Evolutionary conservation across 2,797 vertebrate species (phyloP).

Genomic region (Phrynocephalus vlangalii): DNA sequence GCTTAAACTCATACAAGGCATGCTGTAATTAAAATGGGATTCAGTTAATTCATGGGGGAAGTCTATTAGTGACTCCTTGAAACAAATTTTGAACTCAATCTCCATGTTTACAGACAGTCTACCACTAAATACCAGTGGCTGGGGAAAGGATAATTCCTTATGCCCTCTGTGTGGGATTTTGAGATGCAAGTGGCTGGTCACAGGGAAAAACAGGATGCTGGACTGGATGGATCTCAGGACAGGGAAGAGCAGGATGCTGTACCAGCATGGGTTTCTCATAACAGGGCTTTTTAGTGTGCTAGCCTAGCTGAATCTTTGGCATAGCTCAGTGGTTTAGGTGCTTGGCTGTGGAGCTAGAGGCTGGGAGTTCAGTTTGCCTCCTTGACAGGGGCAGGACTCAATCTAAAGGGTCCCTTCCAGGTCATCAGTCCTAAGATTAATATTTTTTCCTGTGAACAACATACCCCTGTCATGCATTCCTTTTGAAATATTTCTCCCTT

Average conservation of each 20-base stretch:
- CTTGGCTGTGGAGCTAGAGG: too few relatives aligned
- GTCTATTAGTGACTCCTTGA: neutral
- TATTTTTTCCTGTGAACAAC: neutral
- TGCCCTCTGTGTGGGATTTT: neutral
- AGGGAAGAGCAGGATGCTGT: too few relatives aligned
- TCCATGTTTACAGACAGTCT: neutral
- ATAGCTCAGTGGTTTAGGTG: too few relatives aligned
- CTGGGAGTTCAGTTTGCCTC: too few relatives aligned
- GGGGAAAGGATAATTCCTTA: neutral
- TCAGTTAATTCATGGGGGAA: neutral
- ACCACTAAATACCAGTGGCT: neutral
- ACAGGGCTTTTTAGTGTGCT: neutral
- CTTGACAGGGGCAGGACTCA: too few relatives aligned
- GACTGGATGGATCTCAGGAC: neutral
- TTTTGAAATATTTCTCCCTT: neutral
- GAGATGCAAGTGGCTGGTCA: neutral
- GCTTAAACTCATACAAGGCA: neutral
- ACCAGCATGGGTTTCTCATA: neutral
- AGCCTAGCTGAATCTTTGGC: neutral
- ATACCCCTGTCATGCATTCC: neutral
- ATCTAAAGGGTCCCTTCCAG: too few relatives aligned
- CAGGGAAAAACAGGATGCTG: neutral
- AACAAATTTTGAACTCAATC: neutral
- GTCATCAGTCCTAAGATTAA: too few relatives aligned
- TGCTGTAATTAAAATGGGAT: conserved; percentile 5